Percentiles rank a stretch among this genome's conserved stretches.
Conservation (phyloP, 2,888 invertebrate genomes). For the Macrophya annulata region DNA sequence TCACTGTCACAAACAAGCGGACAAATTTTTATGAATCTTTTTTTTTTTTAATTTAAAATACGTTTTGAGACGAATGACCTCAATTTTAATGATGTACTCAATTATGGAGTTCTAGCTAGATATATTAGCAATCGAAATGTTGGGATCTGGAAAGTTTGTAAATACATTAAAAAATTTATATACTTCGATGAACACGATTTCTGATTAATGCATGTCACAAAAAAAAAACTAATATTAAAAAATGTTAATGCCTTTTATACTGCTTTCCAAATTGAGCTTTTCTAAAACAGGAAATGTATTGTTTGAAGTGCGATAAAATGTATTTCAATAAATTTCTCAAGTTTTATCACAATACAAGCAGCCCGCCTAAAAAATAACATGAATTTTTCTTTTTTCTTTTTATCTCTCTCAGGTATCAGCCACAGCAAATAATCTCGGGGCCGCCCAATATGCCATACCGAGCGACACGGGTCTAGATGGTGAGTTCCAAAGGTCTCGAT, state of each 20-base stretch:
- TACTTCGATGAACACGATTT: too few relatives aligned
- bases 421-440: constrained; percentile 49
- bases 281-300: background rate
- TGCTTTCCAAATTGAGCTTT: background rate
- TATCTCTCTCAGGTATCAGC: constrained; percentile 62
- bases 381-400: background rate
- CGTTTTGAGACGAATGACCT: too few relatives aligned
- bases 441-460: constrained; percentile 64
- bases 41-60: too few relatives aligned
- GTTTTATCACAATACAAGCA: background rate
- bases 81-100: too few relatives aligned
- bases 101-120: too few relatives aligned
- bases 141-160: too few relatives aligned
- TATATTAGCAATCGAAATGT: too few relatives aligned
- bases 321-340: background rate
- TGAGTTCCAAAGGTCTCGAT: constrained; percentile 60
- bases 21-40: background rate
- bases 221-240: background rate
- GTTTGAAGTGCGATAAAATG: background rate
- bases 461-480: constrained; percentile 73
- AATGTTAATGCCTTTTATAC: background rate
- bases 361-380: background rate
- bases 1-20: background rate
- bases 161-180: too few relatives aligned
- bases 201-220: too few relatives aligned